Base-by-base conservation (phyloP, 1,140 invertebrate species). In the Orchestia grillus region DNA sequence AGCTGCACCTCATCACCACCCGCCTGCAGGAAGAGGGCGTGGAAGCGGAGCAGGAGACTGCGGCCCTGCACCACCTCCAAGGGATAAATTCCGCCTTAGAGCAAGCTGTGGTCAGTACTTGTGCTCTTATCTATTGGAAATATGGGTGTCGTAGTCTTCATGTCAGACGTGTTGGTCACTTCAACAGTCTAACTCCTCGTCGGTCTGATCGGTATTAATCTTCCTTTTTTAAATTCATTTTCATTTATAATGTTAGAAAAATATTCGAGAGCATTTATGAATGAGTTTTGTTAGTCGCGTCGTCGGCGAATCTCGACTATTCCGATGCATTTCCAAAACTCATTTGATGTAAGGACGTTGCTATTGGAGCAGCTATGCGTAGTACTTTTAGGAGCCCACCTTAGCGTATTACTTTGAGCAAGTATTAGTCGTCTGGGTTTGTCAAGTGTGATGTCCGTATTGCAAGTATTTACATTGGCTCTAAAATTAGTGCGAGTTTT, bases 11-110 rank as follows among this genome's bases (percentile, higher is more conserved):
- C 19, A 44, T 94, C 40, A 45, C 92, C 36, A 44, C 11, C 4
- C 92, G 92, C 44, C 44, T 94, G 92, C 92, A 94, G 92, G 92
- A 94, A 1, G 92, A 94, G 43, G 92, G 44, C 0, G 6, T 47
- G 36, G 41, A 44, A 19, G 92, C 92, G 47, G 92, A 94, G 11
- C 92, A 94, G 44, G 44, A 94, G 92, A 40, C 43, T 0, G 44
- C 92, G 11, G 44, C 44, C 0, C 92, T 94, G 92, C 43, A 94
- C 41, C 43, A 40, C 8, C 92, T 94, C 44, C 92, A 94, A 36
- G 44, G 47, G 43, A 3, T 15, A 4, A 94, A 44, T 47, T 47
- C 0, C 11, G 43, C 92, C 4, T 3, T 47, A 8, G 92, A 94
- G 92, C 43, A 94, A 47, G 28, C 40, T 94, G 92, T 94, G 43